Evolutionary conservation across 2,888 invertebrate genomes (phyloP), one percentile per base, ranked within the genome.

Genomic region (Drosophila picticornis): DNA sequence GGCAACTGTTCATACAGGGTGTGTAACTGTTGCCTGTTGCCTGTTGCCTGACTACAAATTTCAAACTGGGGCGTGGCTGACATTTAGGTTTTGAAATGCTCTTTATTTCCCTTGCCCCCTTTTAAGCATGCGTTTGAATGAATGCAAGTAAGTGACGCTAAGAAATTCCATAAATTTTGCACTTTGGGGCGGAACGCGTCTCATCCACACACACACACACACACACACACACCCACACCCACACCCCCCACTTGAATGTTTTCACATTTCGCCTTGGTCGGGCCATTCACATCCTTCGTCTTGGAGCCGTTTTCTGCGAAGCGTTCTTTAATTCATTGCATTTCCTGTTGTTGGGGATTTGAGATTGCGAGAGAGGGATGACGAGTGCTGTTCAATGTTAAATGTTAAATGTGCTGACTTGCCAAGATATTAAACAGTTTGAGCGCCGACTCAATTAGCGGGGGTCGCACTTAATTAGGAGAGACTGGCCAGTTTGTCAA

Each of bases 281-380:
- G 38, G 66, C 46, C 46, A 25, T 16, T 25, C 16, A 46, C 65
- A 73, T 69, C 67, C 59, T 52, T 57, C 67, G 22, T 38, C 40
- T 50, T 60, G 22, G 7, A 27, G 32, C 62, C 58, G 29, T 62
- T 60, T 58, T 43, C 29, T n/a, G 50, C 65, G 70, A 38, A 69
- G 50, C 60, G 70, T 56, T n/a, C 69, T 70, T 77, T 81, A 81
- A 85, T 85, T 83, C 83, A 83, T 75, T 75, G 62, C 77, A 63
- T 77, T 85, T 79, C 73, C 84, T 80, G 73, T 60, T 59, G 59
- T 10, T 53, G 60, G 50, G 32, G 25, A 57, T 38, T 10, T 57
- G 31, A 13, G n/a, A 16, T 25, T 46, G 25, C 46, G 4, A 46
- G 25, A 46, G 46, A 46, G 25, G 16, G 2, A 27, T 27, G 9